phyloP scores from a whole-genome alignment of 2,113 vertebrate genomes.

The Scytalopus superciliaris region DNA sequence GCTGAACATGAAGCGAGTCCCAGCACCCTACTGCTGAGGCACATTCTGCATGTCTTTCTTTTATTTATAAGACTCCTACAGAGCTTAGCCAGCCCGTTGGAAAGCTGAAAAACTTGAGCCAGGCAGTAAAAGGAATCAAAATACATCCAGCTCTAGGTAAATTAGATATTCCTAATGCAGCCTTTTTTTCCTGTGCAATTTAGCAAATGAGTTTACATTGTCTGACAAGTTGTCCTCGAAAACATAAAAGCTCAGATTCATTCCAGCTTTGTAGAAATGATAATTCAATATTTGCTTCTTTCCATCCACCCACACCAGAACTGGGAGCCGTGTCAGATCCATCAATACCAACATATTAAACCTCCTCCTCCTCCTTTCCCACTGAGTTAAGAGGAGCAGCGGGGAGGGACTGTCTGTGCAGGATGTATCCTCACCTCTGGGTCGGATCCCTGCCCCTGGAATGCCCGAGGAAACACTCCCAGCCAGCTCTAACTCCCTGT shows the following conservation, averaged over 20 bases:
- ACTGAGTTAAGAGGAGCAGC: neutral
- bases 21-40: neutral
- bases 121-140: neutral
- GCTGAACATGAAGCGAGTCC: neutral
- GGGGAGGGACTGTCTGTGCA: neutral
- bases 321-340: neutral
- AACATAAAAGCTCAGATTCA: constrained; percentile 9
- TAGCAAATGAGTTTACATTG: constrained; percentile 5
- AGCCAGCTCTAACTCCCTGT: neutral
- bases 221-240: constrained; percentile 18
- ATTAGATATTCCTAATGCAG: neutral
- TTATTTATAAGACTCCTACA: neutral
- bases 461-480: neutral
- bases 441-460: neutral
- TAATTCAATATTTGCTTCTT: constrained; percentile 22
- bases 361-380: neutral
- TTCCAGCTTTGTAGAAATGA: neutral
- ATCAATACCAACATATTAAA: neutral
- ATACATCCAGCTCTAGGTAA: neutral
- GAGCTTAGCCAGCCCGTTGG: neutral
- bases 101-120: neutral
- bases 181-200: neutral
- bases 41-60: neutral
- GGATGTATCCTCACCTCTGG: neutral
- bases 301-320: neutral